Evolutionary conservation across 2,113 vertebrate species (phyloP), one percentile per base, ranked within the genome.

Genomic region (Pollimyrus isidori): DNA sequence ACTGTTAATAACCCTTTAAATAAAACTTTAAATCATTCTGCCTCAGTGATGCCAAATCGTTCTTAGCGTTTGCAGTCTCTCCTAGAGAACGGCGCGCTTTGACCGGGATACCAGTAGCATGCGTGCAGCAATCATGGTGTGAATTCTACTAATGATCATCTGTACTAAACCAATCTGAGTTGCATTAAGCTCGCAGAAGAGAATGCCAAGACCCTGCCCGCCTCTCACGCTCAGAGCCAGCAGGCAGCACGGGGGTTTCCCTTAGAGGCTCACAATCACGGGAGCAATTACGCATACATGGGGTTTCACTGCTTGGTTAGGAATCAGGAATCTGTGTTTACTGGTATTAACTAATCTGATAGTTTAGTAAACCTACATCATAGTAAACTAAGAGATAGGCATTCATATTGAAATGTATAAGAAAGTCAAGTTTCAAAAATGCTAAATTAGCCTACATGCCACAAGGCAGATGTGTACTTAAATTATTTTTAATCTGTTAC

Each of bases 91-190:
- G 9, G 26, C 15, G 30, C 15, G 15, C 23, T 39, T 39, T 35
- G 69, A 39, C 35, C 4, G 69, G 5, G 35, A 42, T 19, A 80
- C 73, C 73, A 42, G 35, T 80, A 84, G 48, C 82, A 84, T 84
- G 45, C 45, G 80, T 23, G 21, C 21, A 39, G 82, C 82, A 84
- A 84, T 84, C 82, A 48, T n/a, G 82, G 45, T 15, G 49, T 87
- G 39, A 35, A 87, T 23, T n/a, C 82, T 48, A 48, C 7, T 84
- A 84, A 84, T 46, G 82, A 84, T 87, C 89, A 91, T 53, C 89
- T 89, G 93, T 92, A 93, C 94, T 92, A 88, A 92, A 91, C 91
- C 91, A 89, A 88, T 92, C 89, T 89, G 91, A 91, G 53, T 92
- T 56, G 92, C 94, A 94, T 91, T 92, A 48, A 62, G 86, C 76